These are phyloP conservation scores for Tauraco hartlaubi DNA, from an alignment of 2,797 vertebrate species.

Conservation along the genomic window DNA sequence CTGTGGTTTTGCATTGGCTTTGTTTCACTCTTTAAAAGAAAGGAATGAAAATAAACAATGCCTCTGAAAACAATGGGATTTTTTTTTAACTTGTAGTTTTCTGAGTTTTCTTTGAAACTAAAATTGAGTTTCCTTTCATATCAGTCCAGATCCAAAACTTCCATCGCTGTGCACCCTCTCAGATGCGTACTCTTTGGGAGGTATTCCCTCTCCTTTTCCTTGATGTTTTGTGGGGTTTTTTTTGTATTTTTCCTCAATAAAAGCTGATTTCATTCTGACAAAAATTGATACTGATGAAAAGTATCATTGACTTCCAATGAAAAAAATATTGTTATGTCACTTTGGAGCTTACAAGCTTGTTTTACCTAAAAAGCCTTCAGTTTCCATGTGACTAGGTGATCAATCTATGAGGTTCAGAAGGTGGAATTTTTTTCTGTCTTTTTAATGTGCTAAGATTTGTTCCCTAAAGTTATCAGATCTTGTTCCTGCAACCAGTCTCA, in stretches of 20 bases:
- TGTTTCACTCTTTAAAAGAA: not conserved
- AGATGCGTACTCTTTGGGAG: not conserved
- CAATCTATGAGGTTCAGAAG: not conserved
- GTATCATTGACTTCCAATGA: not conserved
- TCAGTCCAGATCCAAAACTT: not conserved
- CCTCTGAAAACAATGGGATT: not conserved
- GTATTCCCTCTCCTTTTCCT: not conserved
- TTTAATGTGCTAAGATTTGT: not conserved
- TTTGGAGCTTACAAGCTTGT: not conserved
- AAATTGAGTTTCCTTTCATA: not conserved
- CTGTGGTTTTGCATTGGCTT: not conserved
- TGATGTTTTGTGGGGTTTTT: too few species aligned
- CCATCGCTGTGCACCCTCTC: not conserved
- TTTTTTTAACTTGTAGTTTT: not conserved
- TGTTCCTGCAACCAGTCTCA: not conserved
- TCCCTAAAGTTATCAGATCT: not conserved
- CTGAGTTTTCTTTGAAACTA: not conserved
- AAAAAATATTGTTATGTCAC: not conserved
- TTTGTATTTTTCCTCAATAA: too few species aligned
- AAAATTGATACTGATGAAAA: not conserved
- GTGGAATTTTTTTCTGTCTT: fast-evolving
- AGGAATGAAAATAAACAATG: not conserved
- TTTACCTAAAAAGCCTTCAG: not conserved
- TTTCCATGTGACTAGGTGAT: not conserved
- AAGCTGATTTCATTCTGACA: not conserved